Base-by-base conservation (phyloP, 2,113 vertebrate species). In the Astatotilapia flaviijosephi region DNA sequence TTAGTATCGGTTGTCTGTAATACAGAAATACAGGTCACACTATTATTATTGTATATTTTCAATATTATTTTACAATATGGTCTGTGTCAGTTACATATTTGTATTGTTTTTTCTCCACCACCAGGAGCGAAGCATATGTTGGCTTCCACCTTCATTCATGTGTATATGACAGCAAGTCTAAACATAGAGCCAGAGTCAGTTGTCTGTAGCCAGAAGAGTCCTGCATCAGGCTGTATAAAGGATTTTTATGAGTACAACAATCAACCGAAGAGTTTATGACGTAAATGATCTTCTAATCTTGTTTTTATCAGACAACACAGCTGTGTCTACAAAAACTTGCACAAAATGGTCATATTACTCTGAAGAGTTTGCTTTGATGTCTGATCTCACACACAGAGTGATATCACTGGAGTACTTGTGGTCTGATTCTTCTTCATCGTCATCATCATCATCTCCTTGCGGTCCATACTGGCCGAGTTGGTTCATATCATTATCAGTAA, bases 351-450 rank as follows among this genome's bases (percentile, higher is more conserved):
- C 12, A 3, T 49, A n/a, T 40, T 86, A 85, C 47, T 86, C 73
- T 40, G 9, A 54, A 6, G 5, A 70, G 35, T 53, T 42, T 13
- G 15, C 17, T 45, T 47, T 89, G 9, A 68, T 84, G 14, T 91
- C 42, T 73, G 92, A 83, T 42, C 94, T 89, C 62, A 93, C 83
- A 51, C 90, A 92, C 15, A 96, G 85, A 2, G 55, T 92, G 60
- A 94, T 81, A 2, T 96, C 89, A 68, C 93, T 92, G 23, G 89
- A 92, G 88, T 82, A 93, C 55, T 81, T 96, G 75, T 21, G 83
- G 80, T 92, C 83, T 12, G 37, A 23, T 13, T 88, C 87, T 7
- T 86, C 86, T n/a, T 88, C 42, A 3, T 55, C 89, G 10, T 80
- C 82, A 1, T 73, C 68, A 73, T 73, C 68, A 26, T 28, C 14